phyloP scores from a whole-genome alignment of 2,797 vertebrate species.

The Cyprinodon diabolis region DNA sequence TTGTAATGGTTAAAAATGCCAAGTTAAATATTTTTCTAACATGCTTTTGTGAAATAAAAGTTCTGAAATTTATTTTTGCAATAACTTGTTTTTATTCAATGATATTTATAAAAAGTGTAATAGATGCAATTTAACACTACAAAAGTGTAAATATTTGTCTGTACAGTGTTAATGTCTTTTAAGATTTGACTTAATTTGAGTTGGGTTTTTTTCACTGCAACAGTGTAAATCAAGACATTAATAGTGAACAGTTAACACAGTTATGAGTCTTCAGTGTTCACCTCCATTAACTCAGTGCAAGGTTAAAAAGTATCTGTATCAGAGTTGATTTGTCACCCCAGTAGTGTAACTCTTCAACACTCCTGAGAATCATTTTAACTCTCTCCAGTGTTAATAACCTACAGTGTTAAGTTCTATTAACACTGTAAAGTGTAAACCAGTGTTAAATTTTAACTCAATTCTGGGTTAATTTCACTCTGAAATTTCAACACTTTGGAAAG shows the following conservation, averaged over 20 bases:
- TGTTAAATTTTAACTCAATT: background rate
- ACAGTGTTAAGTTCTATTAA: background rate
- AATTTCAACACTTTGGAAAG: background rate
- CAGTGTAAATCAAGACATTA: too few relatives aligned
- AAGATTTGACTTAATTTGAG: background rate
- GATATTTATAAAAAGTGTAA: background rate
- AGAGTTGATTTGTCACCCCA: too few relatives aligned
- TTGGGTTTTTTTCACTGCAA: background rate
- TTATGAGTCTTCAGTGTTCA: too few relatives aligned
- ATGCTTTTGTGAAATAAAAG: background rate
- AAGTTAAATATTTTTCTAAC: background rate
- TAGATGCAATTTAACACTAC: background rate
- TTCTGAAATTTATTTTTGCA: background rate
- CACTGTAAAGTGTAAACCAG: background rate
- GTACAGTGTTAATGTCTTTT: background rate
- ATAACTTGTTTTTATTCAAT: background rate
- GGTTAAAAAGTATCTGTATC: too few relatives aligned
- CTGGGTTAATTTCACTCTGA: constrained; percentile 2
- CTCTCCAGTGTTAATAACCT: background rate
- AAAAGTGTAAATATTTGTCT: background rate
- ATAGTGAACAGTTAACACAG: too few relatives aligned
- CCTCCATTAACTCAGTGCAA: too few relatives aligned
- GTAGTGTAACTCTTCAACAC: background rate
- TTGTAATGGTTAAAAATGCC: too few relatives aligned
- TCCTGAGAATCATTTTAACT: background rate